Conservation (phyloP, 2,888 invertebrate genomes). For the Coelopa pilipes region DNA sequence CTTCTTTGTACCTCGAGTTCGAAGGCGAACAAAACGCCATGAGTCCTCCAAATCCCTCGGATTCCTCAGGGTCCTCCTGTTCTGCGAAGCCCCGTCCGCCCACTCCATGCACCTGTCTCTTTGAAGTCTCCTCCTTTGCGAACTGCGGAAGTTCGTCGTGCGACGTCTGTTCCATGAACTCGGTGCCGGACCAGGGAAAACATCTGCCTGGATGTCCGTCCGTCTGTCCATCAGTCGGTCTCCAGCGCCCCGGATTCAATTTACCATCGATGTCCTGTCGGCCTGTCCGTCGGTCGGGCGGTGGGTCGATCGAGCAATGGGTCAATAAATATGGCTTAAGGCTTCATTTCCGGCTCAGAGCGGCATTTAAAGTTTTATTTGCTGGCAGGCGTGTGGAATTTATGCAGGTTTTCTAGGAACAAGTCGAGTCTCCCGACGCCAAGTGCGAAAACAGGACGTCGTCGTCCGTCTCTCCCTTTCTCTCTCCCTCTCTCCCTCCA, state of each 20-base stretch:
- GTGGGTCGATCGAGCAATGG: neutral
- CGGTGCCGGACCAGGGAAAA: neutral
- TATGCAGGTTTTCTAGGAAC: constrained; percentile 20
- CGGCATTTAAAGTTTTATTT: neutral
- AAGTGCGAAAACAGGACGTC: too few species aligned
- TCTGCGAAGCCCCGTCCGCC: too few species aligned
- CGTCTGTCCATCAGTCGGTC: neutral
- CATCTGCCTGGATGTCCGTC: neutral
- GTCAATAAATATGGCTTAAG: constrained; percentile 12
- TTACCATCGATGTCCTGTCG: constrained; percentile 10
- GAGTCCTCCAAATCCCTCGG: too few species aligned
- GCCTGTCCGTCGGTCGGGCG: neutral
- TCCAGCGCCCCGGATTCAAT: constrained; percentile 5
- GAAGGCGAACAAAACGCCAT: too few species aligned
- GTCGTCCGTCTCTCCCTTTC: too few species aligned
- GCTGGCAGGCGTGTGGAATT: neutral
- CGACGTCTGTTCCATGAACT: too few species aligned
- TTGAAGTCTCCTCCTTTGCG: too few species aligned
- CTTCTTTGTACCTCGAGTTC: too few species aligned
- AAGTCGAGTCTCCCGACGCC: neutral
- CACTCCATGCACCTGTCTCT: too few species aligned
- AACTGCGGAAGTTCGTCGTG: too few species aligned
- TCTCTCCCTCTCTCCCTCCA: too few species aligned
- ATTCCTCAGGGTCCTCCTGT: too few species aligned
- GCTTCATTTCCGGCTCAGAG: constrained; percentile 14